Evolutionary conservation across 2,888 invertebrate species (phyloP), one percentile per base, ranked within the genome.

Genomic region (Sphaeridia pumilis): DNA sequence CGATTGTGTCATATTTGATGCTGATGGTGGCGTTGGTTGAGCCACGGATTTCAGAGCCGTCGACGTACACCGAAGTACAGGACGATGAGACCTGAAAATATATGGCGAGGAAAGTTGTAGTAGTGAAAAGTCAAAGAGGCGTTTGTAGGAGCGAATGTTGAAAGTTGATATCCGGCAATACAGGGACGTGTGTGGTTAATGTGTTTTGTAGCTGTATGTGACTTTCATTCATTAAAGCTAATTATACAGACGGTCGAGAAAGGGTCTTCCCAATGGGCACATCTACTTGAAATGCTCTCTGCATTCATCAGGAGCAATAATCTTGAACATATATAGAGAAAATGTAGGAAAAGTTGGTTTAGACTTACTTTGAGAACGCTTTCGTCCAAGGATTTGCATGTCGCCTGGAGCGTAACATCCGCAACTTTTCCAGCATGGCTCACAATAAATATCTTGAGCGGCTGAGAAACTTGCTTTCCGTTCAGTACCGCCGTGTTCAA

Each of bases 401-500:
- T 89, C 62, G 92, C 87, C 71, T 92, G 89, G 57, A 89, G 75
- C 22, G 94, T 94, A 64, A 95, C 92, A 72, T 95, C 94, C 55
- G 89, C 89, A 5, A 92, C 87, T 72, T 87, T 87, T 17, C 93
- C 93, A 0, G 88, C 87, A 70, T 92, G 88, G 41, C 89, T 89
- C 44, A 95, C 92, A 66, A 92, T 88, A 71, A 90, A 86, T 64
- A 95, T 87, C 73, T 89, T 88, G 85, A 95, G 87, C 17, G 92
- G 87, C 67, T 90, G 89, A 2, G 89, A 88, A 57, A 93, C 89
- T 73, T 90, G 89, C 47, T 87, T 82, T 0, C 93, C 93, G 4
- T 93, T 94, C 68, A 95, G 75, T 56, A 93, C 87, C 0, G 94
- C 95, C 1, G 92, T 90, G 74, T 95, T 95, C 73, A 95, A 78